Evolutionary conservation across 2,888 invertebrate genomes (phyloP).

Genomic region (Euplagia quadripunctaria): DNA sequence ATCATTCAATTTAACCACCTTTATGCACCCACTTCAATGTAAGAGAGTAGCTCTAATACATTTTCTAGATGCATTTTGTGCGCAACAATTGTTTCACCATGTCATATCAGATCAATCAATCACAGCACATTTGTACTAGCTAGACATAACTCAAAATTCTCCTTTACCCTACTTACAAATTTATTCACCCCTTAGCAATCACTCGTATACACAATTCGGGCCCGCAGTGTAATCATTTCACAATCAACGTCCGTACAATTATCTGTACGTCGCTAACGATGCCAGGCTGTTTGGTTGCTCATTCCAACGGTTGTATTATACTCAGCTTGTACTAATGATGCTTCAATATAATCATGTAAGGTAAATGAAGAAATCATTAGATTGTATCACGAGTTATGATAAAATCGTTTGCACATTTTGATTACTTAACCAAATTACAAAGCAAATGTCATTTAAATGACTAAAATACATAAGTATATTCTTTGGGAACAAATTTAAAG

Average conservation of each 20-base stretch:
- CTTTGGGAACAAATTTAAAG: not conserved
- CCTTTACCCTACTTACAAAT: constrained; percentile 1
- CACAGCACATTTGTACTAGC: not conserved
- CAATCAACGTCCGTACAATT: constrained; percentile 32
- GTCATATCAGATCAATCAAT: not conserved
- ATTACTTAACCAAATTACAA: not conserved
- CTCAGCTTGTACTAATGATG: constrained; percentile 18
- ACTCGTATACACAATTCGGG: constrained; percentile 15
- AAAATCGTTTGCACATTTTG: not conserved
- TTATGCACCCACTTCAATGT: not conserved
- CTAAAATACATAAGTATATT: not conserved
- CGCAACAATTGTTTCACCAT: too few species aligned
- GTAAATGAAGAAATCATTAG: constrained; percentile 14
- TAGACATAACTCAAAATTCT: not conserved
- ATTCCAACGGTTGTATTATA: constrained; percentile 2
- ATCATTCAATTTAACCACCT: not conserved
- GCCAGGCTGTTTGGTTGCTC: constrained; percentile 15
- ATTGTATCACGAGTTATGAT: not conserved
- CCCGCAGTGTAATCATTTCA: constrained; percentile 24
- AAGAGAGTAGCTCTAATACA: not conserved
- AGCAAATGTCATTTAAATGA: not conserved
- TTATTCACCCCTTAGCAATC: constrained; percentile 14
- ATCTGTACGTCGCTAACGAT: constrained; percentile 36
- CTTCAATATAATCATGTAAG: constrained; percentile 9
- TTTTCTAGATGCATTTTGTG: too few species aligned